Evolutionary conservation across 2,888 invertebrate species (phyloP).

Genomic region (Catocala nupta): DNA sequence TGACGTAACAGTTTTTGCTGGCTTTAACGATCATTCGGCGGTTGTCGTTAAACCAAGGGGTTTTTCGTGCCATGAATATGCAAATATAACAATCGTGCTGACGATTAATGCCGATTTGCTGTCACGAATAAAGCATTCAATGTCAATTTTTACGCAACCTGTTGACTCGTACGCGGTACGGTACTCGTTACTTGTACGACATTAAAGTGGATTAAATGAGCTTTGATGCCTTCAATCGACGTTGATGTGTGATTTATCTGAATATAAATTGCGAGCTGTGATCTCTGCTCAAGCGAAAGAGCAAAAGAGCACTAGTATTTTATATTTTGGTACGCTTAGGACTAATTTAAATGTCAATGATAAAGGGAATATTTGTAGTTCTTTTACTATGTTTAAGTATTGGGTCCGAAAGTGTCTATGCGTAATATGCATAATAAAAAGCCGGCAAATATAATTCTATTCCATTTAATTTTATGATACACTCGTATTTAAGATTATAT

Average conservation of each 20-base stretch:
- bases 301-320: no score
- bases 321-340: no score
- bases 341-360: no score
- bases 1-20: conserved; percentile 69
- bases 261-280: not conserved
- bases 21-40: conserved; percentile 69
- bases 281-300: no score
- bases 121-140: conserved; percentile 59
- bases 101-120: conserved; percentile 70
- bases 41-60: conserved; percentile 72
- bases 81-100: conserved; percentile 70
- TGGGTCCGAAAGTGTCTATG: no score
- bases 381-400: no score
- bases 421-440: no score
- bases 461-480: no score
- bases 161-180: conserved; percentile 50
- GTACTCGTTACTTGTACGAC: conserved; percentile 27
- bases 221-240: not conserved
- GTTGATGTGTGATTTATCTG: conserved; percentile 2
- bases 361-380: no score
- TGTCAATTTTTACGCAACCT: conserved; percentile 58
- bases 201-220: conserved; percentile 28
- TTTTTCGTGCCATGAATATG: conserved; percentile 75
- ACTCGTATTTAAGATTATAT: no score
- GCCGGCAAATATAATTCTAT: no score